These are phyloP conservation scores for Subacronicta megacephala DNA, from an alignment of 2,888 invertebrate genomes.

Conservation along the genomic window DNA sequence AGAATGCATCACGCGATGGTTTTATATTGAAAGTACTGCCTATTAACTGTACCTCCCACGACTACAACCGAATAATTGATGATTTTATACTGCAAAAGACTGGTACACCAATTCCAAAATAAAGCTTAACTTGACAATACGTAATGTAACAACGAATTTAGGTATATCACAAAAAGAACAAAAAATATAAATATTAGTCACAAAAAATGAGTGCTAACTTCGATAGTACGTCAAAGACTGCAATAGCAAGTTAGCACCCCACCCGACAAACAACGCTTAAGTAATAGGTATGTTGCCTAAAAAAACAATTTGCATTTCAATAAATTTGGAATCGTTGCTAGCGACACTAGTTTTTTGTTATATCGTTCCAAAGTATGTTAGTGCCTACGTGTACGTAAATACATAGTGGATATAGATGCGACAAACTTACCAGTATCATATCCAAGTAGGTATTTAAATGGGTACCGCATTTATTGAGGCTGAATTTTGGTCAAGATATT, in stretches of 20 bases:
- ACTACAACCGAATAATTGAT: too few relatives aligned
- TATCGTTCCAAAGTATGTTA: background rate
- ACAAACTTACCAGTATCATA: too few relatives aligned
- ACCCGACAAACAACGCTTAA: constrained; percentile 42
- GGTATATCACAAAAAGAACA: constrained; percentile 17
- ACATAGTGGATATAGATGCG: too few relatives aligned
- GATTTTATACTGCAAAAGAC: too few relatives aligned
- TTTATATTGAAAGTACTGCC: background rate
- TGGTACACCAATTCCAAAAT: constrained; percentile 27
- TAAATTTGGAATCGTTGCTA: constrained; percentile 16
- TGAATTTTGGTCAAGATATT: background rate
- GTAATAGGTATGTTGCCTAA: constrained; percentile 46
- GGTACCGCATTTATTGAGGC: too few relatives aligned
- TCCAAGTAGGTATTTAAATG: background rate
- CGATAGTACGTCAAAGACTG: constrained; percentile 17
- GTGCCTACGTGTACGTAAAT: background rate
- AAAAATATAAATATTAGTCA: constrained; percentile 18
- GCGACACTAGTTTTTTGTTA: background rate
- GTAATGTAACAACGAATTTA: too few relatives aligned
- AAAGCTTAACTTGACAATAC: too few relatives aligned
- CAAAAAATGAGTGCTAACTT: constrained; percentile 36
- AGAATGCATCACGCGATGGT: constrained; percentile 8
- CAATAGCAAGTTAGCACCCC: constrained; percentile 47
- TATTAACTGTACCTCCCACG: background rate
- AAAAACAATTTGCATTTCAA: constrained; percentile 39